Base-by-base conservation (phyloP, 2,797 vertebrate species). In the Lophura swinhoii region DNA sequence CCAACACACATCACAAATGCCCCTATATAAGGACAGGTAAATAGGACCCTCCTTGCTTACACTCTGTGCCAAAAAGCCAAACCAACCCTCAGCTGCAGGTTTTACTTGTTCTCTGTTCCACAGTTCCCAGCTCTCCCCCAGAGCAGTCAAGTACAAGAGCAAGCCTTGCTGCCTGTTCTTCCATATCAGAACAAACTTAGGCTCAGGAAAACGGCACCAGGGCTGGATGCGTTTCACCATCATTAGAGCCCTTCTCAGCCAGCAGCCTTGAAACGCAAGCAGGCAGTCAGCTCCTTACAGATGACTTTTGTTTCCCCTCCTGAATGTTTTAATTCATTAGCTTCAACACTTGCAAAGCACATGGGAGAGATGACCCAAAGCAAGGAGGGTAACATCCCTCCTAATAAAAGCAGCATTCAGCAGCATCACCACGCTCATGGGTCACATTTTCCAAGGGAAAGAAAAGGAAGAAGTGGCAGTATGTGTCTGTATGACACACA, bases 241-340 rank as follows among this genome's bases (percentile, higher is more conserved):
- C 3, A 72, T 53, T 24, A 2, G 21, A 88, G 44, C 81, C 89
- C 79, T 86, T 89, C 59, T 76, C 80, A 91, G 58, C 78, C 90
- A 95, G 74, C 93, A 82, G 82, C 66, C 66, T 87, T 81, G 64
- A 75, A 74, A 94, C n/a, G 77, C 81, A 89, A 78, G 76, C 75
- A 26, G 73, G 90, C 72, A 78, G 89, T 84, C 5, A 62, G 77
- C 88, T 75, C 76, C 76, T 93, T 37, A 96, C 91, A 96, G 94
- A 84, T 23, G 60, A 51, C 78, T 85, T 79, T 96, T 94, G 88
- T 94, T 93, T 43, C 28, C 58, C 24, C 44, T 48, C 39, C 48
- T 95, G 87, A 95, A 95, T 94, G 90, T 92, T 95, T 95, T 94
- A 71, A 96, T 95, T 96, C 94, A 95, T 78, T 15, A 55, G 33